A percentile compares a stretch with the other conserved stretches of the same genome.
phyloP scores from a whole-genome alignment of 2,888 invertebrate genomes.

The Orchesella flavescens region DNA sequence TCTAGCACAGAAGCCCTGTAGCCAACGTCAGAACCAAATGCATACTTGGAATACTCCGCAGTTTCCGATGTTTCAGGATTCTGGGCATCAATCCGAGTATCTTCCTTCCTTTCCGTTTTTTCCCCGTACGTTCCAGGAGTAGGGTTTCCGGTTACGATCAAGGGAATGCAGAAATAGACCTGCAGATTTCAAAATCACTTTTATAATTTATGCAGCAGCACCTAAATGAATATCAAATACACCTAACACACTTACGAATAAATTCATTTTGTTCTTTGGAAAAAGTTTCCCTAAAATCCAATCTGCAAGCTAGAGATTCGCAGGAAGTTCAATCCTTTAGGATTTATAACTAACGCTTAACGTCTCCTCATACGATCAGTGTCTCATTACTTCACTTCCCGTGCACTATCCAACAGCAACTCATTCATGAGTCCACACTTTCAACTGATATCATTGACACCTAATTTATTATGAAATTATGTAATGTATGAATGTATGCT shows the following conservation, averaged over 20 bases:
- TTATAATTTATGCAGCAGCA: too few relatives aligned
- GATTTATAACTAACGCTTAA: neutral
- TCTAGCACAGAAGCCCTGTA: slow-evolving; percentile 8
- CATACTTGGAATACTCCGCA: slow-evolving; percentile 31
- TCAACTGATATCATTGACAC: slow-evolving; percentile 7
- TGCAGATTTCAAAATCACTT: neutral
- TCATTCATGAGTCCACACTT: neutral
- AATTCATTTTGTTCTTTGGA: slow-evolving; percentile 26
- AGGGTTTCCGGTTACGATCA: slow-evolving; percentile 40
- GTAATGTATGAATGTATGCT: neutral
- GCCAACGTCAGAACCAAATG: slow-evolving; percentile 23
- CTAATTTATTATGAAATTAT: neutral
- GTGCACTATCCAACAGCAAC: neutral
- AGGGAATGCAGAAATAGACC: slow-evolving; percentile 45
- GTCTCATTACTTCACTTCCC: neutral
- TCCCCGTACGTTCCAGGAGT: slow-evolving; percentile 7
- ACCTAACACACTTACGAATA: slow-evolving; percentile 38
- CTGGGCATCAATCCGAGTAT: neutral
- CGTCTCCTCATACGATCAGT: neutral
- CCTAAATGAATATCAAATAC: neutral
- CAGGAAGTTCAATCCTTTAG: neutral
- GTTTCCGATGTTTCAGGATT: slow-evolving; percentile 24
- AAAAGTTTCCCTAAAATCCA: neutral
- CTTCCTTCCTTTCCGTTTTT: neutral
- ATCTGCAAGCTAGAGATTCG: neutral